Evolutionary conservation across 2,113 vertebrate genomes (phyloP), one percentile per base, ranked within the genome.

Genomic region (Synodontis membranacea): DNA sequence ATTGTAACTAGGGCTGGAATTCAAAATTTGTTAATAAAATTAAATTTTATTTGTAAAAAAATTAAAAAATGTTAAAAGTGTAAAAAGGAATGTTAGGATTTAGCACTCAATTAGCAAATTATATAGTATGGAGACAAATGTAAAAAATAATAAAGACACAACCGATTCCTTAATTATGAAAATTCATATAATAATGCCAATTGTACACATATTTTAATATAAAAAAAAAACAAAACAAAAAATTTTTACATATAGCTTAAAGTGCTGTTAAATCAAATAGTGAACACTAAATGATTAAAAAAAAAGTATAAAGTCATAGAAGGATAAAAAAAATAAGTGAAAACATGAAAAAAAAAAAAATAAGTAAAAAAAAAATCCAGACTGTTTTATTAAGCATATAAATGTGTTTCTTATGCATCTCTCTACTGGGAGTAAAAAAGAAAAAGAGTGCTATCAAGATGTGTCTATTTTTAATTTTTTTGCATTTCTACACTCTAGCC

Each of bases 401-500:
- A 31, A 31, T 64, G n/a, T 64, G 58, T 60, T 28, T 60, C 9
- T 10, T 60, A 64, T 64, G 66, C 66, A 48, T 56, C 23, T 19
- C 34, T 23, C 54, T 42, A 54, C 79, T 80, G 52, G 15, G 76
- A 79, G 28, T 11, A 83, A 46, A 31, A 21, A 83, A 46, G 28
- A 21, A 52, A 86, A 86, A 80, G 5, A 52, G 68, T 17, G 60
- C 85, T 89, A 90, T 91, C 85, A 88, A 88, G 91, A 75, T 11
- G 74, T 78, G 46, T 78, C 76, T 68, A 78, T 62, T 84, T 84
- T 76, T 84, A 80, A 56, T 90, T 86, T 44, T 80, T 87, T 31
- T 39, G 60, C 42, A 39, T 66, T 85, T 78, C 25, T 50, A 44
- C 58, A 46, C 54, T 78, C 31, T 6, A 50, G 80, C 46, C 62